Evolutionary conservation across 2,888 invertebrate species (phyloP).

Genomic region (Leptopilina myrica): DNA sequence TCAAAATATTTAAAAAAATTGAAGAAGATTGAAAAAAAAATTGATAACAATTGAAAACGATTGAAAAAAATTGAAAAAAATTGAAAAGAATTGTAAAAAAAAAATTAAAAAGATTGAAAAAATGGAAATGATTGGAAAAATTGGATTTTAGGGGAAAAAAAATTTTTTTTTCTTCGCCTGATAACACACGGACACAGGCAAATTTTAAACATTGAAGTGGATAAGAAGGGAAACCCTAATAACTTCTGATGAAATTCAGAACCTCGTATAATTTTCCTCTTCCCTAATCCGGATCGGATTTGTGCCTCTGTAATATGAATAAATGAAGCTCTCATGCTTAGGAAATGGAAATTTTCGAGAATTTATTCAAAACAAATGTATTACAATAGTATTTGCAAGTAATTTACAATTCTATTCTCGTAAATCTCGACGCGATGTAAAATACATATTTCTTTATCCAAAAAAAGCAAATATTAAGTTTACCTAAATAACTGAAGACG

Average conservation of each 20-base stretch:
- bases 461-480: too few relatives aligned
- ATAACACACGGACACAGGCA: background rate
- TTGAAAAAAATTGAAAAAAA: too few relatives aligned
- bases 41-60: too few relatives aligned
- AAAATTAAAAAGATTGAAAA: too few relatives aligned
- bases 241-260: constrained; percentile 34
- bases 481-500: too few relatives aligned
- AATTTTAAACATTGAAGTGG: constrained; percentile 27
- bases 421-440: background rate
- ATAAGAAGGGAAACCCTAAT: constrained; percentile 14
- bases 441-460: too few relatives aligned
- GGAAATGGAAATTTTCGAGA: background rate
- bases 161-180: background rate
- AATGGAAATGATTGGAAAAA: too few relatives aligned
- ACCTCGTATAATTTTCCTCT: constrained; percentile 16
- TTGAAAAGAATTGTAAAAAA: too few relatives aligned
- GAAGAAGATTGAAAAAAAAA: too few relatives aligned
- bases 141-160: too few relatives aligned
- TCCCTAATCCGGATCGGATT: constrained; percentile 30
- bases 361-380: constrained; percentile 26
- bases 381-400: constrained; percentile 22
- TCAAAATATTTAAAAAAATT: too few relatives aligned
- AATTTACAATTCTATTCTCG: constrained; percentile 11
- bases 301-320: constrained; percentile 31
- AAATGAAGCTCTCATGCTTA: constrained; percentile 18